These are phyloP conservation scores for Phodopus roborovskii DNA, from an alignment of 2,113 vertebrate genomes.

Conservation along the genomic window DNA sequence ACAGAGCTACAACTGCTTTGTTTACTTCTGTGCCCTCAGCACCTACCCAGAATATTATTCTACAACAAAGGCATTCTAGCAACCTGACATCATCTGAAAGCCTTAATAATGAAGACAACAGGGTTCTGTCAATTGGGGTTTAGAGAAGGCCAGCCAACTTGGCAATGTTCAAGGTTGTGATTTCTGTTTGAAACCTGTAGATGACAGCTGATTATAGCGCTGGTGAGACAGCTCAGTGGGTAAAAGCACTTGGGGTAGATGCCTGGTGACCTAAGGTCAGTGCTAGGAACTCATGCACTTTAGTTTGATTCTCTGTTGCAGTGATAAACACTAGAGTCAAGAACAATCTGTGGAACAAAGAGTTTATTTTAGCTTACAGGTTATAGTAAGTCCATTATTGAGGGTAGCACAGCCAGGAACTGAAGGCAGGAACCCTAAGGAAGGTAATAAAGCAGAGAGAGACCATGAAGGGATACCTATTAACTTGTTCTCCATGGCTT, in stretches of 20 bases:
- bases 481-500: neutral
- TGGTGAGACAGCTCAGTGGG: neutral
- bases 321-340: neutral
- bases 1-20: no score
- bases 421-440: neutral
- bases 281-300: neutral
- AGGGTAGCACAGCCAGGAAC: neutral
- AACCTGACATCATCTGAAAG: neutral
- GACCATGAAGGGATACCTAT: neutral
- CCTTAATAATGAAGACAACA: neutral
- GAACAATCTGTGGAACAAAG: neutral
- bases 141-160: neutral
- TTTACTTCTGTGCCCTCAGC: neutral
- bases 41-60: neutral
- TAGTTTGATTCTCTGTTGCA: neutral
- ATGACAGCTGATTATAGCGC: neutral
- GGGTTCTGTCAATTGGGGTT: neutral
- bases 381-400: neutral
- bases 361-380: neutral
- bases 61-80: neutral
- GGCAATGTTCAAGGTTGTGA: neutral
- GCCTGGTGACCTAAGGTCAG: neutral
- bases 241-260: neutral
- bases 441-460: neutral
- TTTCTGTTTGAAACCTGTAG: constrained; percentile 28